phyloP scores from a whole-genome alignment of 1,140 invertebrate genomes.

The Drosophila insularis region DNA sequence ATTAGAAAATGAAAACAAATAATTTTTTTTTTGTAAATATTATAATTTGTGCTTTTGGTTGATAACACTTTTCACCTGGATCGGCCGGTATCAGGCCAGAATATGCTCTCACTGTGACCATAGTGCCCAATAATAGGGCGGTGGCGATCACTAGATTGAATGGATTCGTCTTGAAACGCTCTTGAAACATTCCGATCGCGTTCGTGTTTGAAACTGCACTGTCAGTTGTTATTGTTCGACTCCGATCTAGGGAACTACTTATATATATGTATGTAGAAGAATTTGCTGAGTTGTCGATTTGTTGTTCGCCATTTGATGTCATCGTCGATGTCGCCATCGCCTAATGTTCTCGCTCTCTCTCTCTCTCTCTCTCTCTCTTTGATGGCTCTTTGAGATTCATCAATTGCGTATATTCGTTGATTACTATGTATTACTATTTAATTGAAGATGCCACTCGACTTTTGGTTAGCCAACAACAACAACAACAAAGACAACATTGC shows the following conservation, averaged over 20 bases:
- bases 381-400: slow-evolving; percentile 45
- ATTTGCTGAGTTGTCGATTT: slow-evolving; percentile 13
- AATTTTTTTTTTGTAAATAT: too few relatives aligned
- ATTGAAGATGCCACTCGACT: slow-evolving; percentile 52
- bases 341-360: background rate
- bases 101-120: slow-evolving; percentile 52
- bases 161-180: slow-evolving; percentile 18
- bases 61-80: slow-evolving; percentile 45
- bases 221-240: slow-evolving; percentile 18
- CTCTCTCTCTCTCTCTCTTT: background rate
- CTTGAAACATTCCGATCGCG: slow-evolving; percentile 51
- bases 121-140: slow-evolving; percentile 30
- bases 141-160: slow-evolving; percentile 25
- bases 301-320: slow-evolving; percentile 2
- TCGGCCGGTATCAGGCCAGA: slow-evolving; percentile 61
- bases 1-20: too few relatives aligned
- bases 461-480: background rate
- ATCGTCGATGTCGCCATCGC: background rate
- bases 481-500: too few relatives aligned
- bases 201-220: slow-evolving; percentile 63
- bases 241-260: slow-evolving; percentile 10
- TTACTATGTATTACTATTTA: slow-evolving; percentile 76
- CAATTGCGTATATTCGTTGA: slow-evolving; percentile 59
- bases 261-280: background rate
- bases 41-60: background rate